Evolutionary conservation across 2,888 invertebrate species (phyloP).

Genomic region (Pollenia angustigena): DNA sequence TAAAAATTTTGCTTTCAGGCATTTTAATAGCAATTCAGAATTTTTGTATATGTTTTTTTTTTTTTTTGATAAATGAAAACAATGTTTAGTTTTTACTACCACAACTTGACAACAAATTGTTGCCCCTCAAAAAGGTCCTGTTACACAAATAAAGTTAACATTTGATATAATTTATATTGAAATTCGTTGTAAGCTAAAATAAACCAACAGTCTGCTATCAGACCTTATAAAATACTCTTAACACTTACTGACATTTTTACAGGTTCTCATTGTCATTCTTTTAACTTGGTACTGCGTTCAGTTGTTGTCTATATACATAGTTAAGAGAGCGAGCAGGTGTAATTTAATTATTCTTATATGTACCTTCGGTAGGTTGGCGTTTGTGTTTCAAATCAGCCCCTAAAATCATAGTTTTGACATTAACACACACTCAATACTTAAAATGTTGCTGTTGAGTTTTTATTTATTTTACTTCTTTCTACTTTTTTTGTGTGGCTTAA

Average conservation of each 20-base stretch:
- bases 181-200: not conserved
- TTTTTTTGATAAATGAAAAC: conserved; percentile 1
- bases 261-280: conserved; percentile 54
- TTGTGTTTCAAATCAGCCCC: conserved; percentile 63
- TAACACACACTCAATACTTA: conserved; percentile 4
- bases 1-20: conserved; percentile 54
- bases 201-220: conserved; percentile 9
- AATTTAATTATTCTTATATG: conserved; percentile 67
- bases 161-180: not conserved
- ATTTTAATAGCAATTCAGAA: conserved; percentile 65
- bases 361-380: not conserved
- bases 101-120: not conserved
- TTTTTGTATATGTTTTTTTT: conserved; percentile 1
- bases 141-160: conserved; percentile 6
- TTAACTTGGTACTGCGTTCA: not conserved
- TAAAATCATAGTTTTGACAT: conserved; percentile 64
- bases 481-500: not conserved
- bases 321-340: conserved; percentile 62
- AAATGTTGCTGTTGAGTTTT: conserved; percentile 6
- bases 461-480: not conserved
- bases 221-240: conserved; percentile 12
- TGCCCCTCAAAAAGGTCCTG: conserved; percentile 9
- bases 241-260: conserved; percentile 39
- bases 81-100: conserved; percentile 18
- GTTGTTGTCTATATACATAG: conserved; percentile 28